Evolutionary conservation across 1,140 invertebrate species (phyloP).

Genomic region (Brachionus calyciflorus): DNA sequence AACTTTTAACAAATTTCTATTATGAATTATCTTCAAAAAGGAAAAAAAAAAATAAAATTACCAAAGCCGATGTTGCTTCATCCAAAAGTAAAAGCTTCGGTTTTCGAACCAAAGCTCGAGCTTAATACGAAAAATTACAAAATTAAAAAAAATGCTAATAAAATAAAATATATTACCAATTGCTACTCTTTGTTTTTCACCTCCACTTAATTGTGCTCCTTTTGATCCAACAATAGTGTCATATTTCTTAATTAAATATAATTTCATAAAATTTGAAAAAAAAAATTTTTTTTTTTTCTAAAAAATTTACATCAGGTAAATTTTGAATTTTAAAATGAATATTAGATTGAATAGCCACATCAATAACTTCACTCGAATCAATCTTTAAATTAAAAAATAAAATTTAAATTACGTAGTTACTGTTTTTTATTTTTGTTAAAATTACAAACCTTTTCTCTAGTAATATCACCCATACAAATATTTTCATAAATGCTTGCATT

Average conservation of each 20-base stretch:
- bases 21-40: no score
- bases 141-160: not conserved
- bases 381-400: constrained; percentile 50
- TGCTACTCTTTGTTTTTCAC: constrained; percentile 58
- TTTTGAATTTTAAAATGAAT: constrained; percentile 79
- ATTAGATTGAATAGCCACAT: constrained; percentile 78
- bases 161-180: not conserved
- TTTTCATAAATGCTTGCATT: constrained; percentile 80
- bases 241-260: constrained; percentile 49
- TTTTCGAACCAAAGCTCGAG: constrained; percentile 63
- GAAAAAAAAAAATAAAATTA: no score
- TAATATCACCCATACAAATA: constrained; percentile 64
- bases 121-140: not conserved
- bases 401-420: no score
- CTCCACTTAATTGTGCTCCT: constrained; percentile 57
- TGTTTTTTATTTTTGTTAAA: no score
- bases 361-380: constrained; percentile 71
- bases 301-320: constrained; percentile 49
- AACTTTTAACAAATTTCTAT: no score
- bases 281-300: not conserved
- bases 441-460: constrained; percentile 52
- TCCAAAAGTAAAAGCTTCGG: constrained; percentile 77
- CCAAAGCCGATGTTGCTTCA: constrained; percentile 81
- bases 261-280: not conserved
- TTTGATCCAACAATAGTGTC: constrained; percentile 56